Evolutionary conservation across 2,113 vertebrate genomes (phyloP), one percentile per base, ranked within the genome.

Genomic region (Chaetura pelagica): DNA sequence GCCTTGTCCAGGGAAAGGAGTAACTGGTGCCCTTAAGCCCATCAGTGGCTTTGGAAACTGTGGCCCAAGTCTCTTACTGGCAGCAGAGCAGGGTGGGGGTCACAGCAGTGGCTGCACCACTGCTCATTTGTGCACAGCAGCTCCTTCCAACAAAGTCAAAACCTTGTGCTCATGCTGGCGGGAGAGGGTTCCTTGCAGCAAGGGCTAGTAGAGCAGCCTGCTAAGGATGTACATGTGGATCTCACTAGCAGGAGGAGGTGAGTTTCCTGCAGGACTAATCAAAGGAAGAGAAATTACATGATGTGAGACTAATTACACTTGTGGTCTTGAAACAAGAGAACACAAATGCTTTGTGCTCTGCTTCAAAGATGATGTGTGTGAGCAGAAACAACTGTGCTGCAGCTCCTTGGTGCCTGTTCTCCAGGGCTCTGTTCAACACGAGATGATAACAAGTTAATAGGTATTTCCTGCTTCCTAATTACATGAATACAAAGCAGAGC

Each of bases 361-460:
- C 42, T 79, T 81, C 69, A 62, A 88, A 84, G 61, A 90, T 93
- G 79, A 93, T 64, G 69, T 84, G 87, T 92, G 76, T 87, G 84
- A 96, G 68, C 54, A 95, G 61, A 94, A 95, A 91, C 80, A 90
- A 92, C 92, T 94, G 77, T 63, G 75, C 74, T 91, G 59, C 91
- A 93, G 82, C 85, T 84, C 86, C 89, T 81, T 15, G 1, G 44
- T 89, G 82, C 94, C 89, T 94, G 78, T 85, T 96, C 87, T 55
- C 87, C 84, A 88, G 92, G 90, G 73, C 30, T 52, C 69, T 93
- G 76, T 18, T 88, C 91, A 87, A 32, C 32, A 48, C 32, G 16
- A 86, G 85, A 96, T 89, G 96, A 97, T 95, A 97, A 94, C 90
- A 94, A 95, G 89, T 35, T 96, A 94, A 94, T 96, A 96, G 90